Percentiles rank a stretch among this genome's conserved stretches.
phyloP scores from a whole-genome alignment of 2,888 invertebrate species.

The Cheilosia variabilis region DNA sequence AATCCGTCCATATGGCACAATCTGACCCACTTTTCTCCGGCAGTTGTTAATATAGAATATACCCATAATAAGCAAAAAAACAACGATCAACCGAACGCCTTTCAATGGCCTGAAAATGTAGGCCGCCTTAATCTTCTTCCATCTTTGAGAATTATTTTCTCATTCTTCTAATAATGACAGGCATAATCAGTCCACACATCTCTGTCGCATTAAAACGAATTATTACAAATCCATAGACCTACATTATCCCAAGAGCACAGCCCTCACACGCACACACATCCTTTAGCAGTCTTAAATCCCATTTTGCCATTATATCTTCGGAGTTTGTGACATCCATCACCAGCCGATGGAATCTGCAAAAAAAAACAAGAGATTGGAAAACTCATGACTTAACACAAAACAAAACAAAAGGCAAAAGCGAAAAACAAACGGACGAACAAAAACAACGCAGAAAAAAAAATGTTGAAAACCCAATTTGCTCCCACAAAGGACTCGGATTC shows the following conservation, averaged over 20 bases:
- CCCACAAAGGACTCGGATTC: constrained; percentile 52
- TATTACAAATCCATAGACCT: constrained; percentile 41
- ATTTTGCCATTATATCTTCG: constrained; percentile 31
- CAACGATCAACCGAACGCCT: not conserved
- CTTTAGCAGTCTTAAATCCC: constrained; percentile 43
- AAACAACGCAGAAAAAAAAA: constrained; percentile 5
- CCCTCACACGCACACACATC: not conserved
- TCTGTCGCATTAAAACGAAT: constrained; percentile 37
- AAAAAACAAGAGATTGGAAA: constrained; percentile 35
- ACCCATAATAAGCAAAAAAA: constrained; percentile 13
- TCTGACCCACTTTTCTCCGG: not conserved
- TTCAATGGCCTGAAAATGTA: not conserved
- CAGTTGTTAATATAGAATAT: not conserved
- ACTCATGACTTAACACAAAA: constrained; percentile 42
- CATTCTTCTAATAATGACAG: constrained; percentile 29
- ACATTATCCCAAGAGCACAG: not conserved
- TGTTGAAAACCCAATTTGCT: constrained; percentile 61
- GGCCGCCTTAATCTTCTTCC: constrained; percentile 17
- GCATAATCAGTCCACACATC: constrained; percentile 48
- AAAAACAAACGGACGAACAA: constrained; percentile 35
- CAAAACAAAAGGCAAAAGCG: too few species aligned
- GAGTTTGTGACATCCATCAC: constrained; percentile 27
- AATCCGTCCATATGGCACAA: not conserved
- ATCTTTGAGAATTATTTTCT: constrained; percentile 26
- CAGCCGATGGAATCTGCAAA: constrained; percentile 13